These are phyloP conservation scores for Enteromius paludinosus DNA, from an alignment of 2,797 vertebrate species.

Conservation along the genomic window DNA sequence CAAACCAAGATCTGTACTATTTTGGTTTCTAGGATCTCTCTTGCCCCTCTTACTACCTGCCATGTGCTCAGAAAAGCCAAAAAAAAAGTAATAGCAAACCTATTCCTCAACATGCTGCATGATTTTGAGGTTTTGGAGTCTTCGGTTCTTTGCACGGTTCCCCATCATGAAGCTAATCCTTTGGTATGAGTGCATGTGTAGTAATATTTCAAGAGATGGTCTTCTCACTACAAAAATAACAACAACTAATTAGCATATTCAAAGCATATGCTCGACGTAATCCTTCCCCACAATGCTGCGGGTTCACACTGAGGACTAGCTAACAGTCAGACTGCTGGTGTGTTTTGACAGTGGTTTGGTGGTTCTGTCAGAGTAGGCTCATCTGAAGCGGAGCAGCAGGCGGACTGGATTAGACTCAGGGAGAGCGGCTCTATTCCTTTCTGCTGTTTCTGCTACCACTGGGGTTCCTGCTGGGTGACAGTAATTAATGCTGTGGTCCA, in stretches of 20 bases:
- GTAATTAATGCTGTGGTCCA: slow-evolving; percentile 41
- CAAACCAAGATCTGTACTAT: neutral
- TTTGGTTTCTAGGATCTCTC: neutral
- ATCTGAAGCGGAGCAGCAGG: slow-evolving; percentile 7
- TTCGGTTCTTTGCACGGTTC: neutral
- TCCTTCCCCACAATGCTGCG: neutral
- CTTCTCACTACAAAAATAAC: neutral
- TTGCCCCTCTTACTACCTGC: neutral
- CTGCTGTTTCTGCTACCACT: neutral
- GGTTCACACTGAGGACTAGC: neutral
- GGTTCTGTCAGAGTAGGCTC: slow-evolving; percentile 1
- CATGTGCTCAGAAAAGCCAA: neutral
- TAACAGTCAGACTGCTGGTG: neutral
- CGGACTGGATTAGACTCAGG: slow-evolving; percentile 44
- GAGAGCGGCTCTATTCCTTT: neutral
- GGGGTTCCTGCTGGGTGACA: slow-evolving; percentile 35
- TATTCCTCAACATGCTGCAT: neutral
- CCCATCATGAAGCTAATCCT: neutral
- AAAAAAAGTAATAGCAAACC: neutral
- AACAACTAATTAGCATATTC: neutral
- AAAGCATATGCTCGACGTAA: neutral
- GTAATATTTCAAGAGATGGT: neutral
- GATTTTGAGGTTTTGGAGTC: neutral
- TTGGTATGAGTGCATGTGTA: neutral
- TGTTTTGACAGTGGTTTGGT: slow-evolving; percentile 31